A percentile compares a stretch with the other conserved stretches of the same genome.
Conservation (phyloP, 2,888 invertebrate genomes). For the Eucera pruinosa region DNA sequence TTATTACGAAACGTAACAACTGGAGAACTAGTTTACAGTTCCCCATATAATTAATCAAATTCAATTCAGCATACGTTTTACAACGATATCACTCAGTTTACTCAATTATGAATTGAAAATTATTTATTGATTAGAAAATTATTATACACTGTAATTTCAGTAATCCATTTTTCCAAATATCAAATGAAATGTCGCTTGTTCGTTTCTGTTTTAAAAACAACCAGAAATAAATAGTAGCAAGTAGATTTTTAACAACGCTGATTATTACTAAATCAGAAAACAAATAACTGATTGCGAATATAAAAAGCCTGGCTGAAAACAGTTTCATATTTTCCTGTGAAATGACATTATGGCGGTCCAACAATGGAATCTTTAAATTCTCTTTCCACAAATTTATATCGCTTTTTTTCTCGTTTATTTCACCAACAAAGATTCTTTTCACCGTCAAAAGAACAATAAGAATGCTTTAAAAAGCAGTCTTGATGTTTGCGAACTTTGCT, state of each 20-base stretch:
- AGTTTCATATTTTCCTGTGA: slow-evolving; percentile 5
- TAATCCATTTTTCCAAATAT: not conserved
- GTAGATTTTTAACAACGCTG: not conserved
- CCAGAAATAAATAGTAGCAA: not conserved
- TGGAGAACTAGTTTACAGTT: too few relatives aligned
- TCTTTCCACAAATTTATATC: not conserved
- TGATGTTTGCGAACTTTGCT: not conserved
- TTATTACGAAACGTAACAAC: too few relatives aligned
- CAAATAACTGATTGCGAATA: not conserved
- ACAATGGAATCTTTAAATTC: slow-evolving; percentile 31
- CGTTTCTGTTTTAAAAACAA: not conserved
- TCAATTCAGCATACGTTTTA: too few relatives aligned
- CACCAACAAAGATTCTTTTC: slow-evolving; percentile 23
- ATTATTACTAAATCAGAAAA: not conserved
- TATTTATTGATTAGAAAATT: too few relatives aligned
- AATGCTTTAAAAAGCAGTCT: not conserved
- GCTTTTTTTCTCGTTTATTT: slow-evolving; percentile 3
- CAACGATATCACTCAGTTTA: too few relatives aligned
- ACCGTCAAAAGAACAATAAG: not conserved
- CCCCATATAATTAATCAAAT: too few relatives aligned
- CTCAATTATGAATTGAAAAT: too few relatives aligned
- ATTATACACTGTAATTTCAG: not conserved
- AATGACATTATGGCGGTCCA: not conserved
- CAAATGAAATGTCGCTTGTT: not conserved
- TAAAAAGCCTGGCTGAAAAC: not conserved